phyloP scores from a whole-genome alignment of 2,888 invertebrate genomes.

The Lamproptera curius region DNA sequence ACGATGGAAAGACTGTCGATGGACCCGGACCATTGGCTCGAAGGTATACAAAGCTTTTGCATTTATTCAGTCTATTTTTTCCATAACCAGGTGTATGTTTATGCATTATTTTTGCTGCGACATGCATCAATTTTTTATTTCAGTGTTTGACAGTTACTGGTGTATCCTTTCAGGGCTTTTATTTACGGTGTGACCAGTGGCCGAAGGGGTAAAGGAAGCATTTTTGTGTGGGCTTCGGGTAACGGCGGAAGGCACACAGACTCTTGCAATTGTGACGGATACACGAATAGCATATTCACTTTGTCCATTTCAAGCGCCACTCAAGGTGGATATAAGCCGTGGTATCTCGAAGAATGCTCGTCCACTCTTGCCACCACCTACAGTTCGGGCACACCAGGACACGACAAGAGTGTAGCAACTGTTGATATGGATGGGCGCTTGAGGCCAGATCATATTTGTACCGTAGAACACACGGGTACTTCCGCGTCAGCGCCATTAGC shows the following conservation, averaged over 20 bases:
- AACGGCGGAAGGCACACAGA: conserved; percentile 97
- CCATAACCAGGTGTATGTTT: no score
- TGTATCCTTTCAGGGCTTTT: no score
- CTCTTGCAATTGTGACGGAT: conserved; percentile 99
- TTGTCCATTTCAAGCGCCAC: conserved; percentile 98
- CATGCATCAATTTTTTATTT: no score
- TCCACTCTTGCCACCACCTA: conserved; percentile 99
- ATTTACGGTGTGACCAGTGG: conserved; percentile 96
- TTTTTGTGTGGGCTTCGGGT: conserved; percentile 98
- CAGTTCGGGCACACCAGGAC: conserved; percentile 95
- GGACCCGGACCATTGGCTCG: conserved; percentile 95
- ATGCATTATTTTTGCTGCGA: no score
- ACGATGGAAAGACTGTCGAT: conserved; percentile 98
- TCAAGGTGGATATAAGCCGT: conserved; percentile 96
- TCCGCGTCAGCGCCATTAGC: conserved; percentile 96
- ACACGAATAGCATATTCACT: conserved; percentile 99
- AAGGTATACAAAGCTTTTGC: no score
- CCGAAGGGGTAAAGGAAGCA: conserved; percentile 94
- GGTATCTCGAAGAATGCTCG: conserved; percentile 99
- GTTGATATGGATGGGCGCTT: conserved; percentile 94
- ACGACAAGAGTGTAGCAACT: conserved; percentile 93
- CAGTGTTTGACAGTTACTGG: no score
- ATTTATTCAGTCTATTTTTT: no score
- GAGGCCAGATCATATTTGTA: conserved; percentile 92
- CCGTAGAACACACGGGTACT: conserved; percentile 94